Conservation (phyloP, 1,140 invertebrate species). For the Bombus superbus region DNA sequence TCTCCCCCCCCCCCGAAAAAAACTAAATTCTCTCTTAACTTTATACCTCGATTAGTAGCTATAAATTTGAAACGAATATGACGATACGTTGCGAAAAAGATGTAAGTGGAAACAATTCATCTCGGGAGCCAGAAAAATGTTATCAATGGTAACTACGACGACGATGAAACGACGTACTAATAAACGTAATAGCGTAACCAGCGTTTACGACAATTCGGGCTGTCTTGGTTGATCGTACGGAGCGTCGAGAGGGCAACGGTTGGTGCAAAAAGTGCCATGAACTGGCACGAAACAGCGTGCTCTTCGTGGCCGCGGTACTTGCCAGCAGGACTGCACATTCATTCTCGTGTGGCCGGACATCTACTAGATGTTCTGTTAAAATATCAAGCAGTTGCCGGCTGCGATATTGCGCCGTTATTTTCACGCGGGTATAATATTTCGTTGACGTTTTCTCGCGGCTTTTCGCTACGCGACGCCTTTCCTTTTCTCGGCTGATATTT, state of each 20-base stretch:
- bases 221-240: background rate
- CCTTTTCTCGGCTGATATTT: background rate
- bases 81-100: background rate
- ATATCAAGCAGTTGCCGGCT: conserved; percentile 32
- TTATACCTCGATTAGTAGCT: background rate
- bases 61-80: background rate
- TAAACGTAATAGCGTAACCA: background rate
- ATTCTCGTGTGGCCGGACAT: conserved; percentile 28
- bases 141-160: background rate
- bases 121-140: background rate
- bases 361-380: conserved; percentile 45
- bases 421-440: conserved; percentile 4
- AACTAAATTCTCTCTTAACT: background rate
- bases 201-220: conserved; percentile 41
- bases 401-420: conserved; percentile 31
- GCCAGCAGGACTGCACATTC: background rate
- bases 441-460: conserved; percentile 2
- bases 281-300: conserved; percentile 12
- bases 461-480: no score
- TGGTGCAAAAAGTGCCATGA: conserved; percentile 50
- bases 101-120: background rate
- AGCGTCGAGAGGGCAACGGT: background rate
- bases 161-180: background rate
- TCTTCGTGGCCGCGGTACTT: background rate
- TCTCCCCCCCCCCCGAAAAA: accelerated